A percentile compares a stretch with the other conserved stretches of the same genome.
phyloP scores from a whole-genome alignment of 2,888 invertebrate species.

The Mythimna loreyi region DNA sequence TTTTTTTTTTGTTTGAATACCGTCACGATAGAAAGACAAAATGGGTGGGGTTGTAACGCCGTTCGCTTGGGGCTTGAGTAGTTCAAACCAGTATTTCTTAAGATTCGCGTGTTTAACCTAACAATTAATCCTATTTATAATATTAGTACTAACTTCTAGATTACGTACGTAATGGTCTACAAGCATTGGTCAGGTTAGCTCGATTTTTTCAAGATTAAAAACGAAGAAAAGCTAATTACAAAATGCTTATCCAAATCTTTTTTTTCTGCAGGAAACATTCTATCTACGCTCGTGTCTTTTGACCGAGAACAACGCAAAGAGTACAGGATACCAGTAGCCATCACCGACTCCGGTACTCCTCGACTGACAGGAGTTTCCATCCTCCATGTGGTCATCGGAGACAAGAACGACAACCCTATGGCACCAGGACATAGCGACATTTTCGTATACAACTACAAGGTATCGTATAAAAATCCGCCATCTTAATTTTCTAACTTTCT shows the following conservation, averaged over 20 bases:
- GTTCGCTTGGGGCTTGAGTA: too few species aligned
- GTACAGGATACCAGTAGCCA: slow-evolving; percentile 96
- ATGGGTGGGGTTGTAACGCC: too few species aligned
- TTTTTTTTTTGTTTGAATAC: too few species aligned
- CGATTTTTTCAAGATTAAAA: too few species aligned
- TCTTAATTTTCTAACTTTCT: not conserved
- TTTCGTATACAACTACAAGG: slow-evolving; percentile 98
- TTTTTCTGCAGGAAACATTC: slow-evolving; percentile 87
- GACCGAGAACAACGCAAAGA: slow-evolving; percentile 97
- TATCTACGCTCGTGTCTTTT: slow-evolving; percentile 94
- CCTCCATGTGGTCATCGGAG: slow-evolving; percentile 97
- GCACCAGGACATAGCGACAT: slow-evolving; percentile 96
- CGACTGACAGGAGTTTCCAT: slow-evolving; percentile 95
- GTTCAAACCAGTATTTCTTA: too few species aligned
- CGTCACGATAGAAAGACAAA: too few species aligned
- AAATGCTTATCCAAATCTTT: not conserved
- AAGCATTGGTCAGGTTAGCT: too few species aligned
- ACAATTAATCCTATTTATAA: too few species aligned
- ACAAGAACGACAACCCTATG: slow-evolving; percentile 98
- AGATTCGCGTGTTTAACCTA: too few species aligned
- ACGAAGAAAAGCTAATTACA: not conserved
- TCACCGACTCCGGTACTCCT: slow-evolving; percentile 96
- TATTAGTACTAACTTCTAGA: too few species aligned
- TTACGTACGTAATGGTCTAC: too few species aligned
- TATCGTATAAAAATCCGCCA: slow-evolving; percentile 70